phyloP scores from a whole-genome alignment of 2,888 invertebrate genomes.

The Sminthurinus aureus region DNA sequence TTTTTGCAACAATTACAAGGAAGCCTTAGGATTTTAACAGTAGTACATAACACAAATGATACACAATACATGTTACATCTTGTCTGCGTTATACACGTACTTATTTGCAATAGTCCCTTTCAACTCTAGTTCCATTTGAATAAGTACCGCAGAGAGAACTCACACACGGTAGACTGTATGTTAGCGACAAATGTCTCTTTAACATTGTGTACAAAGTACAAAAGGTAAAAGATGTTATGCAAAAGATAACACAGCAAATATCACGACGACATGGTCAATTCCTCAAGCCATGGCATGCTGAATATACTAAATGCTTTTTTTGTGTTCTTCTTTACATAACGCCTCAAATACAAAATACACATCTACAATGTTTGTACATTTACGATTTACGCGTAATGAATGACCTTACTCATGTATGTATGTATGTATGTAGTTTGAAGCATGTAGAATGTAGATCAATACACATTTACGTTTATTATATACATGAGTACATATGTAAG shows the following conservation, averaged over 20 bases:
- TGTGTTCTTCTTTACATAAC: neutral
- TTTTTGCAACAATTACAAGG: conserved; percentile 18
- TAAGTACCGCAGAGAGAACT: neutral
- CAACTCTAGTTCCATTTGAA: neutral
- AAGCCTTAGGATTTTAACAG: neutral
- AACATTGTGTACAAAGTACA: neutral
- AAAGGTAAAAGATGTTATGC: neutral
- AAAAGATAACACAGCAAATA: neutral
- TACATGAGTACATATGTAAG: too few species aligned
- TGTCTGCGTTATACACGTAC: too few species aligned
- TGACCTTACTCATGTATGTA: neutral
- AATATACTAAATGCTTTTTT: neutral
- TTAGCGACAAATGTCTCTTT: neutral
- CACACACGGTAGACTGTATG: neutral
- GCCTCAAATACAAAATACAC: neutral
- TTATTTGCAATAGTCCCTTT: neutral
- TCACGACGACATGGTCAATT: conserved; percentile 11
- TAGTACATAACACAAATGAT: neutral
- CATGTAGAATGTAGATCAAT: too few species aligned
- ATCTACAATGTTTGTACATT: neutral
- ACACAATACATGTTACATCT: too few species aligned
- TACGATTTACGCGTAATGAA: neutral
- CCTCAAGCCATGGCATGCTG: neutral
- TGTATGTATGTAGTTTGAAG: too few species aligned
- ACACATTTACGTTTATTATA: too few species aligned